Conservation (phyloP, 2,888 invertebrate genomes). For the Creontiades dilutus region DNA sequence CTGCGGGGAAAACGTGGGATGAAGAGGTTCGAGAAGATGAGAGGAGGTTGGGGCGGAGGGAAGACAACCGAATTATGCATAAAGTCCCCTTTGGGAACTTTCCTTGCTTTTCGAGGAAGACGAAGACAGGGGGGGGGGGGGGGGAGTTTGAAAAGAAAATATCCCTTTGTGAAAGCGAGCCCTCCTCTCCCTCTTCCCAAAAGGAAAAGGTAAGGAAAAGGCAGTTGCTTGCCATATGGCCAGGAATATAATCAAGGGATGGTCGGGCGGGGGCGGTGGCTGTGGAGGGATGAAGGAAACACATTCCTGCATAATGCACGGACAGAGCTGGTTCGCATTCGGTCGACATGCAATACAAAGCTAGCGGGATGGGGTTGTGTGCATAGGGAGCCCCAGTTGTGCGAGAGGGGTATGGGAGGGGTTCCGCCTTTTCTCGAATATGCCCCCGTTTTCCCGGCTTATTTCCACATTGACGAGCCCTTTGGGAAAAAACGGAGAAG, state of each 20-base stretch:
- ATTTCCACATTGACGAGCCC: conserved; percentile 49
- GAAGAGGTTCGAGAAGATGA: not conserved
- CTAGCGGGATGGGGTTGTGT: conserved; percentile 6
- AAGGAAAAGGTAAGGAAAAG: conserved; percentile 61
- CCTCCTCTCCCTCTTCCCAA: too few species aligned
- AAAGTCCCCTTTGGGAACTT: conserved; percentile 60
- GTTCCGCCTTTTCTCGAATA: conserved; percentile 9
- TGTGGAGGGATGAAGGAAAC: not conserved
- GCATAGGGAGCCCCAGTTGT: not conserved
- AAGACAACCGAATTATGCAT: conserved; percentile 54
- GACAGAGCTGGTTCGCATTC: conserved; percentile 57
- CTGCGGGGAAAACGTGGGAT: not conserved
- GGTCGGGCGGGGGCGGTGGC: not conserved
- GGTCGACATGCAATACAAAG: conserved; percentile 70
- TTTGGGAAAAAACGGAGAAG: not conserved
- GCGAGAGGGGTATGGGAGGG: not conserved
- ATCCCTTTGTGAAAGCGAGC: conserved; percentile 58
- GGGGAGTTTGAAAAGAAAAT: conserved; percentile 63
- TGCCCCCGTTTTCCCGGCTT: conserved; percentile 26
- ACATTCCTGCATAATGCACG: conserved; percentile 65
- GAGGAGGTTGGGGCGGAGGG: not conserved
- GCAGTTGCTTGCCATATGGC: conserved; percentile 61
- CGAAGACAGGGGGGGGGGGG: not conserved
- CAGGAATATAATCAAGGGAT: conserved; percentile 63
- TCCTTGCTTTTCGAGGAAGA: not conserved